Base-by-base conservation (phyloP, 2,888 invertebrate species). In the Rhimphoctona megacephalus region DNA sequence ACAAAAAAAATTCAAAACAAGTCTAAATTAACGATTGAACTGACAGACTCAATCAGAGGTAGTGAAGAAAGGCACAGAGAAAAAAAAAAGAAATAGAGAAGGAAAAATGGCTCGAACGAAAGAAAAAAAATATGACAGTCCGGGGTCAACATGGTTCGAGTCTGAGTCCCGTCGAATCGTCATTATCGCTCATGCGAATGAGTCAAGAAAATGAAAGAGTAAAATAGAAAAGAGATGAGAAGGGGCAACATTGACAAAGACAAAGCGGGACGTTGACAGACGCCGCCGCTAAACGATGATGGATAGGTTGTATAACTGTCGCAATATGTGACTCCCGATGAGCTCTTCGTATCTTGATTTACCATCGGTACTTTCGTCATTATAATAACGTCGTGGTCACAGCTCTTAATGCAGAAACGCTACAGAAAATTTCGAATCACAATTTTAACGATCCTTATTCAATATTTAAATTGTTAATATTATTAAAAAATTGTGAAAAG, bases 271-370 rank as follows among this genome's bases (percentile, higher is more conserved):
- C 91, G 91, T 90, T 92, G 93, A 92, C 92, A 91, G 92, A 92
- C 91, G 90, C 90, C 78, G 74, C 73, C 90, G 90, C 89, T 90
- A 91, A 92, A 93, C 92, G 91, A 93, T 93, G 93, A 93, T 92
- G 90, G 92, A 93, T 93, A 91, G 91, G 90, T 92, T 92, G 90
- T 92, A 93, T 93, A 93, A 92, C 91, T 92, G 92, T 93, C 92
- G 91, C 92, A 91, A 92, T 91, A 91, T 90, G 89, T 89, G 89
- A 91, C 93, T 92, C 91, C 92, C 91, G 91, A 93, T 91, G 91
- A 92, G 92, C 90, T 90, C 83, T 80, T 91, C 89, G 89, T 91
- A 91, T 92, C 93, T 93, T 93, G 93, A 93, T 93, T 92, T 92
- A 93, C 90, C 90, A 90, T 90, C 89, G 80, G 88, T 88, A 89